Evolutionary conservation across 2,113 vertebrate species (phyloP).

Genomic region (Meleagris gallopavo): DNA sequence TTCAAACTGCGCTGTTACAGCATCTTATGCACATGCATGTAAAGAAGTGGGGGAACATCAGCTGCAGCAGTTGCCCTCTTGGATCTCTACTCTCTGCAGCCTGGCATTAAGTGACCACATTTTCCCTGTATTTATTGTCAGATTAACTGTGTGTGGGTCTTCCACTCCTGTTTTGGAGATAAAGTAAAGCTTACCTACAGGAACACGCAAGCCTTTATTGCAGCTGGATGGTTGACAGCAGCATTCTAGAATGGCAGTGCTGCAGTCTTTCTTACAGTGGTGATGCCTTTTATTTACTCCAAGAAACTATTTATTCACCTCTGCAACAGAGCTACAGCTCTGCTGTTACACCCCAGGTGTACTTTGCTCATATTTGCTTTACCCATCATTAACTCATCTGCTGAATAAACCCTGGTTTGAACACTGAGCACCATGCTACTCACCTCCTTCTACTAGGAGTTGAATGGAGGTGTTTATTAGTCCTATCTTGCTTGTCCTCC

Average conservation of each 20-base stretch:
- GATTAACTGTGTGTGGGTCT: not conserved
- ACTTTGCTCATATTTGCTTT: not conserved
- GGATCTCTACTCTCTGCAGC: not conserved
- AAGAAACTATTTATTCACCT: not conserved
- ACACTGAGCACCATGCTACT: too few species aligned
- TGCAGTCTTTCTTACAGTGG: accelerated
- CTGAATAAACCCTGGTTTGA: not conserved
- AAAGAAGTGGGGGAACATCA: not conserved
- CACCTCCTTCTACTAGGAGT: not conserved
- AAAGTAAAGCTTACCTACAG: not conserved
- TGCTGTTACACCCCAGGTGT: not conserved
- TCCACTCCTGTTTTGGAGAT: not conserved
- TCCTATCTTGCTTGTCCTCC: not conserved
- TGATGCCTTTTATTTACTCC: not conserved
- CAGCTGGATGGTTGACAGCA: not conserved
- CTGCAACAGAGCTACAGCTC: not conserved
- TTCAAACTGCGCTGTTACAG: accelerated
- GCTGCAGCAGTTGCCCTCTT: accelerated
- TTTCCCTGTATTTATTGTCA: not conserved
- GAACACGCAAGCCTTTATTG: not conserved
- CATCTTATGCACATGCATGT: accelerated
- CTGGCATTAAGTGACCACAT: accelerated
- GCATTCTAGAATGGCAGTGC: accelerated
- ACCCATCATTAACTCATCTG: not conserved
- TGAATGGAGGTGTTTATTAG: not conserved